Evolutionary conservation across 2,888 invertebrate genomes (phyloP).

Genomic region (Laspeyria flexula): DNA sequence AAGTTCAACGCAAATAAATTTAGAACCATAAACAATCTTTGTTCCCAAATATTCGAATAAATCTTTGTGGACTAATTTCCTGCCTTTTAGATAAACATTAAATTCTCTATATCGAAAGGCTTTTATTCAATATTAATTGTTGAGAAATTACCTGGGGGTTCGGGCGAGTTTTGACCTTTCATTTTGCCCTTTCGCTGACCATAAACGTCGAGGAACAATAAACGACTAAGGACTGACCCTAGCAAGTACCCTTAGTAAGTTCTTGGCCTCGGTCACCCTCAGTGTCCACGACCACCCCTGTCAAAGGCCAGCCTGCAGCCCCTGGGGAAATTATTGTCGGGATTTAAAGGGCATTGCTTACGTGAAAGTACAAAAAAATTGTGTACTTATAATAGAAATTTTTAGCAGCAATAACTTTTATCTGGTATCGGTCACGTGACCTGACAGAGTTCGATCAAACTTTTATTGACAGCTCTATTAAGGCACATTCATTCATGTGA

Average conservation of each 20-base stretch:
- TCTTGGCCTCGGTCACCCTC: conserved; percentile 74
- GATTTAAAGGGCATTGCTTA: conserved; percentile 86
- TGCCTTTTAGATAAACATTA: conserved; percentile 55
- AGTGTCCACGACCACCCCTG: conserved; percentile 80
- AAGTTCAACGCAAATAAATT: conserved; percentile 51
- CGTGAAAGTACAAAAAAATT: conserved; percentile 78
- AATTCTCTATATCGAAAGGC: conserved; percentile 48
- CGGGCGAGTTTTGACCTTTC: conserved; percentile 69
- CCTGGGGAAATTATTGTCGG: conserved; percentile 86
- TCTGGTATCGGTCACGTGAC: conserved; percentile 74
- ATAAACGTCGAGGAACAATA: conserved; percentile 84
- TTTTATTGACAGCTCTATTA: conserved; percentile 51
- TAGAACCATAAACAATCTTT: conserved; percentile 51
- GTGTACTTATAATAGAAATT: conserved; percentile 75
- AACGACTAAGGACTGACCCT: conserved; percentile 79
- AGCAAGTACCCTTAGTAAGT: conserved; percentile 69
- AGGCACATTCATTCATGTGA: conserved; percentile 26
- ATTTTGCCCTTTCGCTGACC: conserved; percentile 78
- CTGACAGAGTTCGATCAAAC: conserved; percentile 30
- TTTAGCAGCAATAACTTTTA: conserved; percentile 64
- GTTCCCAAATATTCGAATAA: conserved; percentile 58
- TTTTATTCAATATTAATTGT: conserved; percentile 70
- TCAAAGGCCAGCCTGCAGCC: conserved; percentile 79
- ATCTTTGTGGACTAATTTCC: conserved; percentile 59
- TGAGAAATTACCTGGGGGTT: conserved; percentile 66